A percentile compares a stretch with the other conserved stretches of the same genome.
Conservation (phyloP, 2,888 invertebrate genomes). For the Tenthredo notha region DNA sequence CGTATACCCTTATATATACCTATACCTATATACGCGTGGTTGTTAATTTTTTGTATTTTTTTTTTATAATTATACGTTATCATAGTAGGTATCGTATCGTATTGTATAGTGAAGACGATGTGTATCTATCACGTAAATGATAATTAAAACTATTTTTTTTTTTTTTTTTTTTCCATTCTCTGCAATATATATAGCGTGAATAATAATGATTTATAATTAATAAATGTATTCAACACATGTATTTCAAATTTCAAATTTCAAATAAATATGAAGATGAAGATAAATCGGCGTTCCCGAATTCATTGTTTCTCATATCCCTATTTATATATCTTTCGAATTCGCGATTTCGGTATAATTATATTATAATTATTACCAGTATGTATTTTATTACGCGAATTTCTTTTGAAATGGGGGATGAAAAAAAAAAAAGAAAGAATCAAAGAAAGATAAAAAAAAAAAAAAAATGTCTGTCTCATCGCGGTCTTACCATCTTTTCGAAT, state of each 20-base stretch:
- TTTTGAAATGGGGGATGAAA: neutral
- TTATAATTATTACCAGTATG: neutral
- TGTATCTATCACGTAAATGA: neutral
- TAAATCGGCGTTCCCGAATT: neutral
- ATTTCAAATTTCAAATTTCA: neutral
- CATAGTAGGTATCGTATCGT: neutral
- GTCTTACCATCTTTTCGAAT: neutral
- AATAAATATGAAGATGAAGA: slow-evolving; percentile 19
- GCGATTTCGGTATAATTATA: slow-evolving; percentile 8
- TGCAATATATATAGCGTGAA: neutral
- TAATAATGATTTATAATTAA: slow-evolving; percentile 11
- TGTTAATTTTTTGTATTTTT: neutral
- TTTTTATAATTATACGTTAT: neutral
- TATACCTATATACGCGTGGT: neutral
- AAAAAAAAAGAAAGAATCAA: too few relatives aligned
- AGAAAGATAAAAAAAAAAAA: neutral
- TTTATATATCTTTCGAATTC: slow-evolving; percentile 3
- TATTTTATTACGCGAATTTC: neutral
- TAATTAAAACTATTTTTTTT: neutral
- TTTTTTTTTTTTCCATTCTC: too few relatives aligned
- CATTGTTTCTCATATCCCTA: slow-evolving; percentile 11
- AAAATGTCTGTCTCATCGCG: neutral
- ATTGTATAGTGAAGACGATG: neutral
- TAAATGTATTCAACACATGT: neutral
- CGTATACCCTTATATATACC: neutral